These are phyloP conservation scores for Distichodus sexfasciatus DNA, from an alignment of 2,797 vertebrate species.

Conservation along the genomic window DNA sequence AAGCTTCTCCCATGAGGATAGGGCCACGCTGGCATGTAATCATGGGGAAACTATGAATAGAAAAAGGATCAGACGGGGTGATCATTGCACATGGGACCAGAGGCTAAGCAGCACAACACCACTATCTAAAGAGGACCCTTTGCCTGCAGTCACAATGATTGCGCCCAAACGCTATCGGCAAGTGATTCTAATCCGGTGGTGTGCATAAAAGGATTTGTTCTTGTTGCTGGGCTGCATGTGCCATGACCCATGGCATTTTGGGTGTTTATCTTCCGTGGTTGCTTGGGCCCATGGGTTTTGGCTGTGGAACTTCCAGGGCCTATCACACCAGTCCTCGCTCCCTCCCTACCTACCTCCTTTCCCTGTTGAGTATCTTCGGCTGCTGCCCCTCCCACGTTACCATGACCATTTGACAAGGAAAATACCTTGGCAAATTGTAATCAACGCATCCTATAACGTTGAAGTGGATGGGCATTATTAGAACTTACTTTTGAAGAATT, in stretches of 20 bases:
- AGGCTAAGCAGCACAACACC: conserved; percentile 40
- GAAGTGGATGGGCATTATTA: conserved; percentile 46
- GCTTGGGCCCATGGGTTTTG: conserved; percentile 61
- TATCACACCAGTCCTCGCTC: no score
- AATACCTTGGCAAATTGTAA: conserved; percentile 14
- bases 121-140: conserved; percentile 52
- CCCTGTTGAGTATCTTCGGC: conserved; percentile 40
- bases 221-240: conserved; percentile 61
- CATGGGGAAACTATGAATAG: conserved; percentile 56
- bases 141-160: conserved; percentile 55
- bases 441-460: no score
- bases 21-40: conserved; percentile 52
- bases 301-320: conserved; percentile 61
- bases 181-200: conserved; percentile 64
- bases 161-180: conserved; percentile 44
- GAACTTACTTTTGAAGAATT: conserved; percentile 55
- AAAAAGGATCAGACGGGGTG: conserved; percentile 51
- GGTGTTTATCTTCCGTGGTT: conserved; percentile 72
- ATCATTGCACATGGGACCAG: conserved; percentile 44
- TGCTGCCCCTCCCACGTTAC: conserved; percentile 29
- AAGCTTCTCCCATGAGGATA: conserved; percentile 42
- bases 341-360: conserved; percentile 14
- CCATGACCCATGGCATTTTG: conserved; percentile 59
- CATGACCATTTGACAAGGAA: conserved; percentile 32
- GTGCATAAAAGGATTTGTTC: conserved; percentile 72